Percentiles rank a stretch among this genome's conserved stretches.
Conservation (phyloP, 92 coral and sea anemone genomes). For the Actinostola sp. region DNA sequence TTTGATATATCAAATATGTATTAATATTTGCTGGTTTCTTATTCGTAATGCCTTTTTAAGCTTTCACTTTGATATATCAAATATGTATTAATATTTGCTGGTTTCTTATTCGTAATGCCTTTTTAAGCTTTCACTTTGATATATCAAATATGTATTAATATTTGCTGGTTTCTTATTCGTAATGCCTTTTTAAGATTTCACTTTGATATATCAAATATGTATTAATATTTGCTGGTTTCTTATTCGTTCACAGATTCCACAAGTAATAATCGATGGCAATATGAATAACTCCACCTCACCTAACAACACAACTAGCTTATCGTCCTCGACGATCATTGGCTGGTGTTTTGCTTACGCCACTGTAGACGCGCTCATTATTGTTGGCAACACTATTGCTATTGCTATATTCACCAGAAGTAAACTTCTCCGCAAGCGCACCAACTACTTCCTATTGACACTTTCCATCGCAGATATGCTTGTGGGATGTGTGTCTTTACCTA, state of each 20-base stretch:
- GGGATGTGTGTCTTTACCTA: conserved; percentile 72
- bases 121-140: too few relatives aligned
- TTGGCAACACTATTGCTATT: conserved; percentile 74
- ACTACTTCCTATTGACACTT: conserved; percentile 71
- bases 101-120: too few relatives aligned
- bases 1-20: too few relatives aligned
- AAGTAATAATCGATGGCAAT: neutral
- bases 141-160: too few relatives aligned
- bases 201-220: neutral
- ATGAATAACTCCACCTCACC: conserved; percentile 4
- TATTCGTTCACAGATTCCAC: conserved; percentile 5
- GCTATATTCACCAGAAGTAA: conserved; percentile 66
- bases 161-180: too few relatives aligned
- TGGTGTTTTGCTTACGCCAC: conserved; percentile 76
- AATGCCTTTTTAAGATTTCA: neutral
- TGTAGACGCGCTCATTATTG: conserved; percentile 58
- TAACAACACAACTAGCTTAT: neutral
- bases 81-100: too few relatives aligned
- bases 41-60: too few relatives aligned
- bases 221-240: neutral
- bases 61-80: too few relatives aligned
- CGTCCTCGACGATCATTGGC: conserved; percentile 29
- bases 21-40: too few relatives aligned
- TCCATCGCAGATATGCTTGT: conserved; percentile 84
- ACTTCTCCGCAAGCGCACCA: conserved; percentile 77